These are phyloP conservation scores for Lutraria lutraria DNA, from an alignment of 2,888 invertebrate genomes.

Conservation along the genomic window DNA sequence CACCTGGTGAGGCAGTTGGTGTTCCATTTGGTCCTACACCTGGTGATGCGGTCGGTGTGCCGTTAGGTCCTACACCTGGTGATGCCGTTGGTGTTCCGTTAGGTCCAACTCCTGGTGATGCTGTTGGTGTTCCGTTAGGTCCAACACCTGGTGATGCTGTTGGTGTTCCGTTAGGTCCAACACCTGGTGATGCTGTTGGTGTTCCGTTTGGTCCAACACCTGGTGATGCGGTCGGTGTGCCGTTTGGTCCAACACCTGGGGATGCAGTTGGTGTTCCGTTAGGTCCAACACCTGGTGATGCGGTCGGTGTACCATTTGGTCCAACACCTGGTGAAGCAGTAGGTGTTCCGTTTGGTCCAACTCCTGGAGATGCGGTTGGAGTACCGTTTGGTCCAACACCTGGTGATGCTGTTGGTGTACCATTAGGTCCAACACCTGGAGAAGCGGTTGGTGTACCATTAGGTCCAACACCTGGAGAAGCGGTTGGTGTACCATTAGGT, in stretches of 20 bases:
- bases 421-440: constrained; percentile 48
- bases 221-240: constrained; percentile 56
- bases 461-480: constrained; percentile 43
- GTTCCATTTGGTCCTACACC: constrained; percentile 43
- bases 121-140: constrained; percentile 53
- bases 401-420: constrained; percentile 56
- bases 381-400: constrained; percentile 45
- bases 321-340: constrained; percentile 49
- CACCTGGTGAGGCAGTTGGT: constrained; percentile 63
- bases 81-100: constrained; percentile 60
- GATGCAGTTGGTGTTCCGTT: constrained; percentile 52
- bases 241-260: constrained; percentile 41
- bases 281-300: constrained; percentile 46
- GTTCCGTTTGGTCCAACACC: constrained; percentile 38
- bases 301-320: constrained; percentile 58
- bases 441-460: constrained; percentile 59
- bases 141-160: constrained; percentile 41
- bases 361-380: constrained; percentile 67
- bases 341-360: constrained; percentile 50
- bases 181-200: constrained; percentile 63
- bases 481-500: constrained; percentile 55
- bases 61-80: constrained; percentile 47
- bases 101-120: constrained; percentile 44
- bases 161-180: constrained; percentile 42
- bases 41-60: constrained; percentile 54